Evolutionary conservation across 2,113 vertebrate genomes (phyloP).

Genomic region (Colossoma macropomum): DNA sequence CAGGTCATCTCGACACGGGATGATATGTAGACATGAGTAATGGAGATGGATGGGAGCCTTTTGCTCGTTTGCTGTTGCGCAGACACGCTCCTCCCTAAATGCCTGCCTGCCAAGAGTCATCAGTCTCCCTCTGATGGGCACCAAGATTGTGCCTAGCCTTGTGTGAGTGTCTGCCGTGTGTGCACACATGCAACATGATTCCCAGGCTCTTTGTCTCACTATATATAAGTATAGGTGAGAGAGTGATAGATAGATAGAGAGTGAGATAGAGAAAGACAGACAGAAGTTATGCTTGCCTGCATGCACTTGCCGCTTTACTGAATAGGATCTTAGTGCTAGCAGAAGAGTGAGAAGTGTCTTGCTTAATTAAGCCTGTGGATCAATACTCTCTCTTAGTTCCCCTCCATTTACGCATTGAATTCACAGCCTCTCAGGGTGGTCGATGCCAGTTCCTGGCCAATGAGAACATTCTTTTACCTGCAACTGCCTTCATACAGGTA

Average conservation of each 20-base stretch:
- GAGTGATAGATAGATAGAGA: neutral
- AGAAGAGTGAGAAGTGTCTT: conserved; percentile 59
- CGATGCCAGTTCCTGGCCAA: neutral
- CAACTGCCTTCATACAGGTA: neutral
- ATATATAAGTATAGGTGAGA: neutral
- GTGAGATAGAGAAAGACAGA: neutral
- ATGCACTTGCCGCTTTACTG: neutral
- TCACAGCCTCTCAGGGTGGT: conserved; percentile 61
- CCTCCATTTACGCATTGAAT: conserved; percentile 39
- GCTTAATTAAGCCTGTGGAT: conserved; percentile 75
- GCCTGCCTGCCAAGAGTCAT: conserved; percentile 73
- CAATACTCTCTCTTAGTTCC: conserved; percentile 68
- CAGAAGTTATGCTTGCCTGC: conserved; percentile 2
- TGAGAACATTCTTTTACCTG: neutral
- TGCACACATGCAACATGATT: neutral
- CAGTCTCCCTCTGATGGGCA: conserved; percentile 66
- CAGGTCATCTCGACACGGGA: conserved; percentile 55
- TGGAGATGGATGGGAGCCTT: conserved; percentile 75
- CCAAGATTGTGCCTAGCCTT: conserved; percentile 52
- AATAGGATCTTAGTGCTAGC: conserved; percentile 22
- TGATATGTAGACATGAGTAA: conserved; percentile 74
- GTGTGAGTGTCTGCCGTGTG: conserved; percentile 22
- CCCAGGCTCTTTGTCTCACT: neutral
- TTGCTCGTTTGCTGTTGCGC: conserved; percentile 66
- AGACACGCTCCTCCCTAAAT: conserved; percentile 75